Evolutionary conservation across 2,888 invertebrate genomes (phyloP), one percentile per base, ranked within the genome.

Genomic region (Trichopoda pennipes): DNA sequence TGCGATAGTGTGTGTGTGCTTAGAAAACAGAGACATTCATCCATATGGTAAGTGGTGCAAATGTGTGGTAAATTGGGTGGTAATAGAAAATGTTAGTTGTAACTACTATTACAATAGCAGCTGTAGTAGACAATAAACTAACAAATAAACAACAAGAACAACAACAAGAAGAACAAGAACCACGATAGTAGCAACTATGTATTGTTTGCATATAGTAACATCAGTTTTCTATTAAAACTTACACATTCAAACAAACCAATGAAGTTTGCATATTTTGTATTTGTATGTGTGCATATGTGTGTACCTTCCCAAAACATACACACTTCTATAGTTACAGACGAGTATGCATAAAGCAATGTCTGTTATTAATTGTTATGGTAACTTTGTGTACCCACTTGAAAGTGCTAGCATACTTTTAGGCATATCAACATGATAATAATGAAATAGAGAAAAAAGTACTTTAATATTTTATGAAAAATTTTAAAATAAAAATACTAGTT

Each of bases 351-450:
- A 63, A 66, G 70, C 69, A 76, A 64, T 83, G 66, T 75, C 74
- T 78, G 70, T 61, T 80, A 75, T 83, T 80, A 83, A 83, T 83
- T 83, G 83, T 80, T 72, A 83, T 83, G 74, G 77, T 38, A 75
- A 73, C 78, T 69, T 58, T 64, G 64, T 68, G 49, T 61, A 63
- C 47, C 42, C 32, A 60, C 8, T 16, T 35, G 23, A 12, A 42
- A 38, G 61, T 19, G 28, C 58, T 63, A 53, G 63, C 28, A 77
- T 63, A 73, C 64, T 78, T 72, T 78, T 53, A 72, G 70, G 63
- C 8, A 32, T 70, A 63, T n/a, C 28, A 64, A 42, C n/a, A 66
- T 42, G 3, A 28, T 38, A 56, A 64, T 51, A 51, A 51, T 56
- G 32, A 66, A 66, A 51, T 38, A 68, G 51, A 32, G 51, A 35